Evolutionary conservation across 2,113 vertebrate species (phyloP).

Genomic region (Podarcis cretensis): DNA sequence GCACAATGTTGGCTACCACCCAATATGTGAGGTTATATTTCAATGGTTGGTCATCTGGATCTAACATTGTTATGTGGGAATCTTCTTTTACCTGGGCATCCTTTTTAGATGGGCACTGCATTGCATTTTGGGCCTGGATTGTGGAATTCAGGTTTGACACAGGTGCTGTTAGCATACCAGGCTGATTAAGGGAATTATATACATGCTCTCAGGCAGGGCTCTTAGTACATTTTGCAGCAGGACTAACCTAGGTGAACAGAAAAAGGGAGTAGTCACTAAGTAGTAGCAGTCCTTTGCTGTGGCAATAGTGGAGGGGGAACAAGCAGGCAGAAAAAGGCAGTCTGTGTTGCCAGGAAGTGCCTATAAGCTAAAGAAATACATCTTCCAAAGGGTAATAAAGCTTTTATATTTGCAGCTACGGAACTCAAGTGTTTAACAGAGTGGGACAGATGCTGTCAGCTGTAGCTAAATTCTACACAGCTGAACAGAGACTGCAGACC

Average conservation of each 20-base stretch:
- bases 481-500: neutral
- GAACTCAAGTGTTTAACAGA: conserved; percentile 4
- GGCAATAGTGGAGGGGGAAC: neutral
- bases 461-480: neutral
- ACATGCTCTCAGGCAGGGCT: neutral
- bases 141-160: neutral
- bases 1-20: no score
- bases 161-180: neutral
- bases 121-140: neutral
- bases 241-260: no score
- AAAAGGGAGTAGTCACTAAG: no score
- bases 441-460: conserved; percentile 21
- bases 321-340: neutral
- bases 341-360: neutral
- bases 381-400: conserved; percentile 22
- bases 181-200: neutral
- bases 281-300: no score
- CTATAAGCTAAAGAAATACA: conserved; percentile 30
- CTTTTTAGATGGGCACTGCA: neutral
- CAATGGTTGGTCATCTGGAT: neutral
- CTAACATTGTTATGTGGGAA: neutral
- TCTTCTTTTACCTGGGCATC: neutral
- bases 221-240: neutral
- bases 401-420: neutral
- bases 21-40: neutral